A percentile compares a stretch with the other conserved stretches of the same genome.
Conservation (phyloP, 2,888 invertebrate genomes). For the Lottia gigantea region DNA sequence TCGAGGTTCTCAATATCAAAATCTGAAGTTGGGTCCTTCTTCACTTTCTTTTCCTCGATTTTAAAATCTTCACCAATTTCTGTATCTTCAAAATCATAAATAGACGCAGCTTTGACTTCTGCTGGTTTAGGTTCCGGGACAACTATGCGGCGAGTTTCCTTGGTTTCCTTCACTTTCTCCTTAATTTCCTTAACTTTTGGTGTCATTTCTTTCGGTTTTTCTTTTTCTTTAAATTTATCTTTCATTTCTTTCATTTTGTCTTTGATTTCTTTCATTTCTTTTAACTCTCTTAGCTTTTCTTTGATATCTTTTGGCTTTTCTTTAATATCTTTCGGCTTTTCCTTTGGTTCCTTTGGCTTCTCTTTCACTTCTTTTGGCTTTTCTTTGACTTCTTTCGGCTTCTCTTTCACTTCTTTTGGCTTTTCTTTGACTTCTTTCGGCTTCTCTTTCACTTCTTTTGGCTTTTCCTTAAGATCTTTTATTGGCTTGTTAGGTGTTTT, state of each 20-base stretch:
- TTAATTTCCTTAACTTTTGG: no score
- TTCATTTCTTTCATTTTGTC: no score
- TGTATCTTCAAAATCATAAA: conserved; percentile 13
- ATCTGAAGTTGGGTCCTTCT: conserved; percentile 20
- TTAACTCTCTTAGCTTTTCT: no score
- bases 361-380: conserved; percentile 11
- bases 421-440: conserved; percentile 13
- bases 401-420: conserved; percentile 22
- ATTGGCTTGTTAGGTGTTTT: conserved; percentile 2
- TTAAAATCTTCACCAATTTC: conserved; percentile 12
- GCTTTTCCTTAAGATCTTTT: conserved; percentile 61
- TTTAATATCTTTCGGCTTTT: no score
- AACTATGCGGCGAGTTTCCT: no score
- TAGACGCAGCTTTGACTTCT: neutral
- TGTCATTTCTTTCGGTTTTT: no score
- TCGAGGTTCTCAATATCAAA: neutral
- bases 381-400: conserved; percentile 27
- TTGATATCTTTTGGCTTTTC: no score
- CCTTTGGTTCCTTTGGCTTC: no score
- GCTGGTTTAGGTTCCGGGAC: conserved; percentile 3
- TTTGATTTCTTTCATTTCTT: no score
- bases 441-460: conserved; percentile 10
- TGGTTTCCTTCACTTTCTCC: no score
- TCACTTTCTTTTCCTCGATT: conserved; percentile 17
- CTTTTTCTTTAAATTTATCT: no score